Evolutionary conservation across 1,140 invertebrate species (phyloP).

Genomic region (Trichomalopsis sarcophagae): DNA sequence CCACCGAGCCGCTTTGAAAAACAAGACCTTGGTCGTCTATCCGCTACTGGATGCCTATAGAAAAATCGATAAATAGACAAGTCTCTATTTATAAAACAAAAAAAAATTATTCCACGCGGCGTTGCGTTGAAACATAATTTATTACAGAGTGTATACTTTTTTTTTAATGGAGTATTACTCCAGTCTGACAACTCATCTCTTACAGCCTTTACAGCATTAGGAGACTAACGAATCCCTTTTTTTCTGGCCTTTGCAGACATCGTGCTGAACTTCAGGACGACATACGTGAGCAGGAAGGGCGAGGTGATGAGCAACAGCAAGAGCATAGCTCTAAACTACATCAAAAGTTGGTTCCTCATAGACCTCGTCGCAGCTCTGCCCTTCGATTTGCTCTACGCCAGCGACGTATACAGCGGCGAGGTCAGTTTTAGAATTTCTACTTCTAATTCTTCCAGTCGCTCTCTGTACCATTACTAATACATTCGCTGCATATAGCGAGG

Average conservation of each 20-base stretch:
- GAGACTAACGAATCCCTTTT: constrained; percentile 42
- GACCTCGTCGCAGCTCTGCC: constrained; percentile 96
- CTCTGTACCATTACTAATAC: not conserved
- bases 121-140: not conserved
- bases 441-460: not conserved
- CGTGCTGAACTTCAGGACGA: constrained; percentile 98
- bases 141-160: not conserved
- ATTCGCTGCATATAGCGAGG: not conserved
- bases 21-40: not conserved
- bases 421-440: constrained; percentile 76
- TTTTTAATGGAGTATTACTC: not conserved
- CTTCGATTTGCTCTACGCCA: constrained; percentile 95
- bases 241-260: constrained; percentile 87
- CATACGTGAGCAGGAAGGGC: constrained; percentile 98
- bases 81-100: not conserved
- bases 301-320: constrained; percentile 97
- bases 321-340: constrained; percentile 92
- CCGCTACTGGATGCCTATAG: not conserved
- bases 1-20: not conserved
- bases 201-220: not conserved
- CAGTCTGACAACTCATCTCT: not conserved
- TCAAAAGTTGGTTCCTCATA: constrained; percentile 96
- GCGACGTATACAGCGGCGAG: constrained; percentile 88
- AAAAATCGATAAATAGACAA: not conserved
- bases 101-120: not conserved